Conservation (phyloP, 2,797 vertebrate species). For the Pelobates cultripes region DNA sequence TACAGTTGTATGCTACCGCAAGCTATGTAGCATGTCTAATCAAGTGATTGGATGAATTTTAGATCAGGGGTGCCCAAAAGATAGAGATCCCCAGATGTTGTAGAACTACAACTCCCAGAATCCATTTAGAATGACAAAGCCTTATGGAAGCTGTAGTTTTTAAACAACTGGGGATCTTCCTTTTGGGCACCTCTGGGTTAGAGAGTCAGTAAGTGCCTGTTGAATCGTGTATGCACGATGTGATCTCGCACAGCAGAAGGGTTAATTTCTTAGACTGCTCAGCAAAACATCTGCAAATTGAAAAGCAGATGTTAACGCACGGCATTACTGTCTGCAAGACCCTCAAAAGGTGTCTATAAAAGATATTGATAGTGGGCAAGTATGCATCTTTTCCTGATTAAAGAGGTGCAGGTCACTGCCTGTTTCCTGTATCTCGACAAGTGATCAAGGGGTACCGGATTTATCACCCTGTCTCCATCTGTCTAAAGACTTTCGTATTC, state of each 20-base stretch:
- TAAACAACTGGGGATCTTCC: no score
- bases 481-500: neutral
- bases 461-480: constrained; percentile 2
- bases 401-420: constrained; percentile 31
- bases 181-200: no score
- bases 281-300: constrained; percentile 40
- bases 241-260: neutral
- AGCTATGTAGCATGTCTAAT: no score
- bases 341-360: constrained; percentile 14
- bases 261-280: constrained; percentile 20
- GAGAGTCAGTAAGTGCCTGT: no score
- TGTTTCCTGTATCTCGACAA: constrained; percentile 31
- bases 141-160: no score
- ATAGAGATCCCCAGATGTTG: no score
- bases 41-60: no score
- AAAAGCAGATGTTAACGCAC: constrained; percentile 15
- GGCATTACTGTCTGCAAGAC: constrained; percentile 13
- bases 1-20: no score
- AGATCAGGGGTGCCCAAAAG: no score
- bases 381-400: constrained; percentile 44
- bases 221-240: no score
- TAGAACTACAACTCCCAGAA: no score
- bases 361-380: constrained; percentile 5
- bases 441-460: constrained; percentile 27
- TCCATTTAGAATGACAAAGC: no score